phyloP scores from a whole-genome alignment of 2,113 vertebrate species.

The Tiliqua scincoides region DNA sequence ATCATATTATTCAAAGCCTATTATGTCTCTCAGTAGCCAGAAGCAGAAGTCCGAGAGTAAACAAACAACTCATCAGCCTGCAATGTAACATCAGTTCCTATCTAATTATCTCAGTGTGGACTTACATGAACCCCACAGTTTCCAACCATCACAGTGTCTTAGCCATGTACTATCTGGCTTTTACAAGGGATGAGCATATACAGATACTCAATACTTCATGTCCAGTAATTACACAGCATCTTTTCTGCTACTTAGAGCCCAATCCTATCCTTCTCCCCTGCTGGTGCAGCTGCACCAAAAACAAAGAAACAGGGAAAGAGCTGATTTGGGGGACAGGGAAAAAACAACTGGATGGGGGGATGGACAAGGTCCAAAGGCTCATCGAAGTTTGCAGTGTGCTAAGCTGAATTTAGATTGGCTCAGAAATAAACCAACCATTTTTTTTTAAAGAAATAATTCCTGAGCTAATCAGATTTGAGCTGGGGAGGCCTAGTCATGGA shows the following conservation, averaged over 20 bases:
- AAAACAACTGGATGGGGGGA: no score
- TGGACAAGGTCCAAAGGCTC: no score
- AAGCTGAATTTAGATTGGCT: no score
- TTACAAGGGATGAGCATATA: conserved; percentile 36
- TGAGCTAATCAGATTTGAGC: no score
- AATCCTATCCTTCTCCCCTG: no score
- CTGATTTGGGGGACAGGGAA: no score
- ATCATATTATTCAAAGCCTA: conserved; percentile 45
- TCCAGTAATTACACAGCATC: conserved; percentile 12
- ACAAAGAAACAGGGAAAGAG: no score
- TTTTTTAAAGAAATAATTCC: no score
- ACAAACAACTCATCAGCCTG: conserved; percentile 51
- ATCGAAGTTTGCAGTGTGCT: no score
- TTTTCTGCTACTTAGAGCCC: neutral
- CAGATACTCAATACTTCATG: conserved; percentile 32
- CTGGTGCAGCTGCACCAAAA: no score
- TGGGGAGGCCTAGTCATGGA: neutral
- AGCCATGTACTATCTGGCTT: neutral
- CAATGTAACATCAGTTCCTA: conserved; percentile 48
- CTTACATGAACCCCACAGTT: conserved; percentile 30
- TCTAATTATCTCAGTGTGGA: conserved; percentile 42
- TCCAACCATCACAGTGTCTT: neutral
- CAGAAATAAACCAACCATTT: no score
- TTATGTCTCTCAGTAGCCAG: conserved; percentile 36
- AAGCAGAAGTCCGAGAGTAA: conserved; percentile 39